These are phyloP conservation scores for Phenganax subtilis DNA, from an alignment of 92 coral and sea anemone genomes.

Conservation along the genomic window DNA sequence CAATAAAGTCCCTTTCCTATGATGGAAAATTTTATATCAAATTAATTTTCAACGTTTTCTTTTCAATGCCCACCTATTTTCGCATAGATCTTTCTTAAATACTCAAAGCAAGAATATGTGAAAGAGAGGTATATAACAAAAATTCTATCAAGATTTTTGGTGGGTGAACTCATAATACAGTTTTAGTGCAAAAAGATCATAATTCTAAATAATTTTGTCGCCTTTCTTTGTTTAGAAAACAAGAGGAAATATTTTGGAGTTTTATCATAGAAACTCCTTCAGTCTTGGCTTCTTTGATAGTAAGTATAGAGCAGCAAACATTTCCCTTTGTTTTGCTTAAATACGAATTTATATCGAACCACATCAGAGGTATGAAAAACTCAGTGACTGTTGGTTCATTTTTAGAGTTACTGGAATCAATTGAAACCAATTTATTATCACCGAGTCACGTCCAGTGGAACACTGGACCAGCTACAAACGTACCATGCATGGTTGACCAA, in stretches of 20 bases:
- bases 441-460: conserved; percentile 1
- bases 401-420: conserved; percentile 29
- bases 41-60: too few species aligned
- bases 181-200: background rate
- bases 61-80: background rate
- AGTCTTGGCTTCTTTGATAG: background rate
- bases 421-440: conserved; percentile 12
- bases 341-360: too few species aligned
- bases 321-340: too few species aligned
- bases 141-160: background rate
- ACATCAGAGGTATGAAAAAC: background rate
- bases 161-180: background rate
- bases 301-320: background rate
- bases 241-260: background rate
- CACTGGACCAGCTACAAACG: background rate
- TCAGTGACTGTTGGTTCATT: background rate
- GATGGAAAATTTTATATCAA: too few species aligned
- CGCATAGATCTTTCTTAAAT: background rate
- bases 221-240: background rate
- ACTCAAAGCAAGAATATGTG: background rate
- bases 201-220: background rate
- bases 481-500: conserved; percentile 9
- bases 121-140: background rate
- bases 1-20: too few species aligned
- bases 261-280: background rate